phyloP scores from a whole-genome alignment of 2,888 invertebrate species.

The Lycophotia porphyrea region DNA sequence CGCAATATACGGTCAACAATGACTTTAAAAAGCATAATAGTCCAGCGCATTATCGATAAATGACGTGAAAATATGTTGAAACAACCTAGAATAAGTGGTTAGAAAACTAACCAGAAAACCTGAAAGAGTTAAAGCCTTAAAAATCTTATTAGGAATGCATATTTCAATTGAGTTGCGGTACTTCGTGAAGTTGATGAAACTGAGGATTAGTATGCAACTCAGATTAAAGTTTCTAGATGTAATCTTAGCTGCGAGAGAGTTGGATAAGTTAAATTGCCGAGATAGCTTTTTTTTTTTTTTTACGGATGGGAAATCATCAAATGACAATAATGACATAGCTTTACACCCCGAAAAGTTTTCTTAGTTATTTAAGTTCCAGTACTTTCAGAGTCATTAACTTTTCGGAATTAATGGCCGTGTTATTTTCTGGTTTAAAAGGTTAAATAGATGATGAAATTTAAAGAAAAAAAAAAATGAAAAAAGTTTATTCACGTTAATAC shows the following conservation, averaged over 20 bases:
- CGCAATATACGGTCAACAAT: no score
- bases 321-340: no score
- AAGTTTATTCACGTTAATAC: no score
- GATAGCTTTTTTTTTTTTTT: no score
- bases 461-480: no score
- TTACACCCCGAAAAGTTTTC: conserved; percentile 36
- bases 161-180: conserved; percentile 20
- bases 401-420: not conserved
- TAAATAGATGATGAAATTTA: not conserved
- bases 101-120: no score
- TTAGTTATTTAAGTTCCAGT: conserved; percentile 24
- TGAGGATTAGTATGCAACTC: conserved; percentile 15
- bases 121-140: not conserved
- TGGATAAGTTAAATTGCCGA: conserved; percentile 26
- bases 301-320: no score
- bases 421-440: not conserved
- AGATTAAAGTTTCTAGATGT: conserved; percentile 7
- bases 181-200: not conserved
- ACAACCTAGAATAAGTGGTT: no score
- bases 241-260: conserved; percentile 1
- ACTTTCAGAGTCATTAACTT: conserved; percentile 31
- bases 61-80: no score
- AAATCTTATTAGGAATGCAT: conserved; percentile 25
- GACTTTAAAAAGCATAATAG: no score
- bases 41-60: no score